Evolutionary conservation across 2,888 invertebrate species (phyloP), one percentile per base, ranked within the genome.

Genomic region (Nemotelus pantherinus): DNA sequence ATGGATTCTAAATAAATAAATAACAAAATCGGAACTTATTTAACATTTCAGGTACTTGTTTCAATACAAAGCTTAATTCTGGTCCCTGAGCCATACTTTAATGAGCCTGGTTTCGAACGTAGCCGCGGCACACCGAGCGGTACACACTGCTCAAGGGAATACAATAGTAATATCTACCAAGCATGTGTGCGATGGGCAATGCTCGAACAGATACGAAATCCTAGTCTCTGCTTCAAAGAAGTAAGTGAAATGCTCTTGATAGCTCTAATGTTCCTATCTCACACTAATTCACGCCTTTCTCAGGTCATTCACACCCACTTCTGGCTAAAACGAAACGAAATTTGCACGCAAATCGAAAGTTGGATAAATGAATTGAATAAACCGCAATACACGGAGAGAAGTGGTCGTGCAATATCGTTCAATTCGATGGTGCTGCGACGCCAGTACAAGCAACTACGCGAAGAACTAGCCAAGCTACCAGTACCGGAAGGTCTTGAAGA

Each of bases 131-230:
- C 96, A 55, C 93, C 94, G 79, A 92, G 93, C 43, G 97, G 97
- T 82, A 94, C 93, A 82, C 93, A 94, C 86, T 95, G 95, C 84
- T 96, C 96, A 81, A 91, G 94, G 83, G 97, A 97, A 88, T 98
- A 98, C 89, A 97, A 97, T 88, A 94, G 95, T 83, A 97, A 97
- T 88, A 96, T 98, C 84, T 94, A 95, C 87, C 96, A 97, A 88
- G 97, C 97, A 7, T 96, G 95, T 81, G 96, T 95, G 80, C 93
- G 95, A 85, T 98, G 97, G 97, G 97, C 96, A 81, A 97, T 98
- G 96, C 89, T 98, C 80, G 97, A 98, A 88, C 96, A 96, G 86
- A 91, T 98, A 81, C 89, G 93, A 79, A 94, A 94, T 88, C 96
- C 97, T 3, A 94, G 94, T 85, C 93, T 95, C 58, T 96, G 96